Evolutionary conservation across 2,113 vertebrate species (phyloP).

Genomic region (Dipodomys spectabilis): DNA sequence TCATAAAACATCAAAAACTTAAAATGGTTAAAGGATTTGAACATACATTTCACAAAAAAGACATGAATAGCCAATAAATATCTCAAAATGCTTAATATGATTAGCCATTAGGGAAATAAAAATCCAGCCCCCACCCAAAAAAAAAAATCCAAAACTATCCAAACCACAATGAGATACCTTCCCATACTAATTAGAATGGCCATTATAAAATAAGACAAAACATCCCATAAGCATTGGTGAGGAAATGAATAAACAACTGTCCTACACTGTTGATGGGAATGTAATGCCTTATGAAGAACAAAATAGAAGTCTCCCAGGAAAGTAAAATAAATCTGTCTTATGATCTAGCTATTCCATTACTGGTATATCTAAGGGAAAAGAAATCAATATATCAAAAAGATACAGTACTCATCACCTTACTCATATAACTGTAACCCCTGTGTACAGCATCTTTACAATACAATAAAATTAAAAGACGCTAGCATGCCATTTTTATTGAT

Average conservation of each 20-base stretch:
- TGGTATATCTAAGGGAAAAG: background rate
- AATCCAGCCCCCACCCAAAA: background rate
- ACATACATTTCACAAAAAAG: background rate
- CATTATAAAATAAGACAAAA: background rate
- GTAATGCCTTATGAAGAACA: background rate
- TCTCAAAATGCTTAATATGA: background rate
- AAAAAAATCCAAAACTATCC: too few species aligned
- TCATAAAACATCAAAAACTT: background rate
- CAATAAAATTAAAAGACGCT: too few species aligned
- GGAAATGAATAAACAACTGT: too few species aligned
- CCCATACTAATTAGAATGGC: background rate
- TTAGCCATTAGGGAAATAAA: background rate
- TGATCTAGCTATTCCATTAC: too few species aligned
- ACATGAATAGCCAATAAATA: background rate
- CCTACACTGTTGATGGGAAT: background rate
- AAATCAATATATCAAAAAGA: background rate
- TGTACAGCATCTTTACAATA: too few species aligned
- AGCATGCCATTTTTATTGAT: background rate
- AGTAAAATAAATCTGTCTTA: background rate
- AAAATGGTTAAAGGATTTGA: background rate
- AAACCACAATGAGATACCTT: too few species aligned
- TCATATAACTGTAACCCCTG: too few species aligned
- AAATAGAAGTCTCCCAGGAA: background rate
- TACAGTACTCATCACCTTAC: too few species aligned
- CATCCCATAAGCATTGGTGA: background rate